Base-by-base conservation (phyloP, 2,888 invertebrate genomes). In the Theodoxus fluviatilis region DNA sequence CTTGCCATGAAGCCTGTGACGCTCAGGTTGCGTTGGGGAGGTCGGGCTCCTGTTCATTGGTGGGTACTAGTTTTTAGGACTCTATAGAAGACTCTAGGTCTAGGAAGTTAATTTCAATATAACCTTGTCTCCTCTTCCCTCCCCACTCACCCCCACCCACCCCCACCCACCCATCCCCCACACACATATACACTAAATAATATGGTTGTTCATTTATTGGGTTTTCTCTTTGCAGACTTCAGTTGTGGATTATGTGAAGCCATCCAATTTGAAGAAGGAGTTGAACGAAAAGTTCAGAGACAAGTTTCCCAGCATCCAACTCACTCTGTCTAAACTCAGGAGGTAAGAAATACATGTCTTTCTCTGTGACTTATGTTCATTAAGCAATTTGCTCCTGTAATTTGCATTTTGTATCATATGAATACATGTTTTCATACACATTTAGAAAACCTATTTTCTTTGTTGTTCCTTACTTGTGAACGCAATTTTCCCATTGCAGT, bases 251-350 rank as follows among this genome's bases (percentile, higher is more conserved):
- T 97, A 98, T 85, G 96, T 96, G 4, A 92, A 95, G 77, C 96
- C 98, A 22, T 94, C 95, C 47, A 96, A 97, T 87, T 89, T 98
- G 78, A 98, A 98, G 88, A 95, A 95, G 86, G 97, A 98, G 87
- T 90, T 98, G 63, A 98, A 98, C 88, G 98, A 98, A 84, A 96
- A 97, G 88, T 98, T 98, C 85, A 91, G 92, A 78, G 95, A 95
- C 80, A 94, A 95, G 84, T 98, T 97, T 89, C 98, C 98, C 0
- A 92, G 94, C 80, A 93, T 98, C 75, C 94, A 97, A 85, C 89
- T 98, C 38, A 96, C 97, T 3, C 90, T 98, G 71, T 98, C 97
- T 88, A 98, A 98, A 90, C 89, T 98, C 69, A 91, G 97, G 88
- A 97, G 96, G 95, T 95, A 89, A 81, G 75, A 43, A 43, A 9